A percentile compares a stretch with the other conserved stretches of the same genome.
phyloP scores from a whole-genome alignment of 2,797 vertebrate species.

The Falco concolor region DNA sequence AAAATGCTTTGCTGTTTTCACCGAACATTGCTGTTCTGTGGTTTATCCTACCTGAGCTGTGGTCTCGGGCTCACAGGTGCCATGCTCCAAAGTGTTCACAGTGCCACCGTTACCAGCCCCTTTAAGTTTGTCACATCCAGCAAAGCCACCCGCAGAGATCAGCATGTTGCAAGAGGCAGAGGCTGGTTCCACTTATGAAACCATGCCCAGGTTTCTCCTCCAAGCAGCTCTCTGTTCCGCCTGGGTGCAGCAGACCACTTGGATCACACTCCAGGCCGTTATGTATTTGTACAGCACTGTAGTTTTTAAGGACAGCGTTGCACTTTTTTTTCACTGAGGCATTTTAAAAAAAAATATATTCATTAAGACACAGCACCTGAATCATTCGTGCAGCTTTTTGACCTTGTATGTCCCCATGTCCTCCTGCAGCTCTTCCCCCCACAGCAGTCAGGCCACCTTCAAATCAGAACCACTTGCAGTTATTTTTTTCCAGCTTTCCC shows the following conservation, averaged over 20 bases:
- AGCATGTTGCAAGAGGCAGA: not conserved
- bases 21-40: not conserved
- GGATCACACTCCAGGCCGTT: not conserved
- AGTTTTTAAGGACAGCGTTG: rapidly evolving
- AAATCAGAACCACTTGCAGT: not conserved
- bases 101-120: not conserved
- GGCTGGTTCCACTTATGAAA: rapidly evolving
- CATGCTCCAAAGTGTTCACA: rapidly evolving
- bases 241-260: not conserved
- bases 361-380: not conserved
- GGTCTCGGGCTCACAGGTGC: rapidly evolving
- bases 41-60: not conserved
- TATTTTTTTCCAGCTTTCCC: too few relatives aligned
- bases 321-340: not conserved
- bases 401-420: rapidly evolving
- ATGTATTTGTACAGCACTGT: rapidly evolving
- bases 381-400: not conserved
- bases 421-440: not conserved
- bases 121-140: not conserved
- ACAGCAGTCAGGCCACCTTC: not conserved
- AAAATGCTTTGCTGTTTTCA: not conserved
- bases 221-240: not conserved
- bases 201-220: rapidly evolving
- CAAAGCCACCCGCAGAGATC: rapidly evolving
- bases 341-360: not conserved